A percentile compares a stretch with the other conserved stretches of the same genome.
These are phyloP conservation scores for Tragelaphus buxtoni DNA, from an alignment of 2,113 vertebrate genomes.

Conservation along the genomic window DNA sequence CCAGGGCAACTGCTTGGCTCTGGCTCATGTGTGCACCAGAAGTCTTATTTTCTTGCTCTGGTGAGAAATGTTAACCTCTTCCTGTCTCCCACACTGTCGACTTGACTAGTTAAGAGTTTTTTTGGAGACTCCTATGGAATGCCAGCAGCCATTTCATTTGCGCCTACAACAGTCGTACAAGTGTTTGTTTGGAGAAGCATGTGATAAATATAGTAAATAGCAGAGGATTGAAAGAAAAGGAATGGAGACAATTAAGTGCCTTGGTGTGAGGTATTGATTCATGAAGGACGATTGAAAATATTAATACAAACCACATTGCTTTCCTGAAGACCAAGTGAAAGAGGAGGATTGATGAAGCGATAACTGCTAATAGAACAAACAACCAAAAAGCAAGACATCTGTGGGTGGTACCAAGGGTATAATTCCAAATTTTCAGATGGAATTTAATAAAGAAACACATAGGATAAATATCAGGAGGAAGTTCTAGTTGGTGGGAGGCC, in stretches of 20 bases:
- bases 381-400: not conserved
- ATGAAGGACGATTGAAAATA: not conserved
- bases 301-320: conserved; percentile 45
- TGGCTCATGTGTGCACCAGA: not conserved
- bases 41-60: not conserved
- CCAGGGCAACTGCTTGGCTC: no score
- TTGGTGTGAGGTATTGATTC: not conserved
- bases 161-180: not conserved
- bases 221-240: conserved; percentile 28
- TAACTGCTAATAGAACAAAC: conserved; percentile 29
- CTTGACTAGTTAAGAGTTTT: not conserved
- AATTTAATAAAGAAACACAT: conserved; percentile 38
- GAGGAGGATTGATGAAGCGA: not conserved
- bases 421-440: conserved; percentile 2
- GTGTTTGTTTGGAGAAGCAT: conserved; percentile 8
- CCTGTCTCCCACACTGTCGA: not conserved
- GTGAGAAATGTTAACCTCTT: not conserved
- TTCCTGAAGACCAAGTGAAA: not conserved
- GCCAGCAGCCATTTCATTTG: not conserved
- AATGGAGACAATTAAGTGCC: conserved; percentile 23
- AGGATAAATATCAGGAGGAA: not conserved
- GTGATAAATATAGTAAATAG: conserved; percentile 6
- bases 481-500: not conserved
- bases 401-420: not conserved
- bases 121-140: not conserved